These are phyloP conservation scores for Heterodera carotae DNA, from an alignment of 1,140 invertebrate species.

Conservation along the genomic window DNA sequence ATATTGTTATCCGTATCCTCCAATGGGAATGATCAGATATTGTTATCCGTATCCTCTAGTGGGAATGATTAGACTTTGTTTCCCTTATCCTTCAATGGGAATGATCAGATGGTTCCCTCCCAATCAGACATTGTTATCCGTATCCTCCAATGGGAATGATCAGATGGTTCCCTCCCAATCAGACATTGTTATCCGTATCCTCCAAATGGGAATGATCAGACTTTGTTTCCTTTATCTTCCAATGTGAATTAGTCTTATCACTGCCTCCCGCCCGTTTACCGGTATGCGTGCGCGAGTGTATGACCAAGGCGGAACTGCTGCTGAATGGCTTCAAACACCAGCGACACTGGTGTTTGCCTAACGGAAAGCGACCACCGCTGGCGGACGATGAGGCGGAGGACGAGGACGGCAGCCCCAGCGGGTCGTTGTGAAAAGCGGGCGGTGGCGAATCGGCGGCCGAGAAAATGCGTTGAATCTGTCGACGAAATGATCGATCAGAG, in stretches of 20 bases:
- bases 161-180: no score
- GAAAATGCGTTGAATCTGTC: conserved; percentile 22
- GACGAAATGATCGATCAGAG: not conserved
- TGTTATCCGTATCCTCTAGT: no score
- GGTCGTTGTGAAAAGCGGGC: conserved; percentile 13
- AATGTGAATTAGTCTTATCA: not conserved
- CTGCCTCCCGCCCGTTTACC: conserved; percentile 65
- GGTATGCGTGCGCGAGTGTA: conserved; percentile 97
- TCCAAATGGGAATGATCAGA: no score
- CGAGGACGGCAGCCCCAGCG: conserved; percentile 6
- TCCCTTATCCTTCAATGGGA: no score
- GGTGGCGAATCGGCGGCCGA: conserved; percentile 31
- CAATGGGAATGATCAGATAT: no score
- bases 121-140: no score
- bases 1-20: no score
- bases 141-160: no score
- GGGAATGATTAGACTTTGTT: not conserved
- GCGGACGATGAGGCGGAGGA: conserved; percentile 1
- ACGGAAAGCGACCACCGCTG: not conserved
- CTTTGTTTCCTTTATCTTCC: no score
- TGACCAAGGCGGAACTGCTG: conserved; percentile 88
- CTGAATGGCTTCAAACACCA: conserved; percentile 97
- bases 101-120: no score
- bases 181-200: no score
- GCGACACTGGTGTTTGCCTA: conserved; percentile 84